These are phyloP conservation scores for Triplophysa tibetana DNA, from an alignment of 2,113 vertebrate genomes.

Conservation along the genomic window DNA sequence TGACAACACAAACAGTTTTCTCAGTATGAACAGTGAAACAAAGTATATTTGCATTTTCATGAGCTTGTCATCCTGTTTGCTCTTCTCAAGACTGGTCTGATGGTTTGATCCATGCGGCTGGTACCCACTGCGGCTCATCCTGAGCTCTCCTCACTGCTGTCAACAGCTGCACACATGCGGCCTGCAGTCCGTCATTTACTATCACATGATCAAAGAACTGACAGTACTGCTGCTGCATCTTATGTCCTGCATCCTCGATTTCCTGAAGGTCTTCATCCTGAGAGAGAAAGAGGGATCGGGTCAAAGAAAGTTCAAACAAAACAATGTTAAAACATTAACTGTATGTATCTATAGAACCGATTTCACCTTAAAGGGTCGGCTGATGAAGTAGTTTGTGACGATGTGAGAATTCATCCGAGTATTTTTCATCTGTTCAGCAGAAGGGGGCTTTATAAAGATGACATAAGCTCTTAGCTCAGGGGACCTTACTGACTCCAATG, in stretches of 20 bases:
- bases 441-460: constrained; percentile 91
- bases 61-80: background rate
- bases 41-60: background rate
- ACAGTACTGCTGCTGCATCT: constrained; percentile 85
- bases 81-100: constrained; percentile 65
- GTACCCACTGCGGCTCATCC: constrained; percentile 92
- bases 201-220: constrained; percentile 92
- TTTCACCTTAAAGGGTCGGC: constrained; percentile 85
- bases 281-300: background rate
- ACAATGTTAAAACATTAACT: background rate
- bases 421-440: constrained; percentile 76
- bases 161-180: constrained; percentile 80
- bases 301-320: background rate
- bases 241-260: constrained; percentile 84
- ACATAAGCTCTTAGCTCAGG: constrained; percentile 87
- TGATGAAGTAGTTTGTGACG: constrained; percentile 87
- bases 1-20: background rate
- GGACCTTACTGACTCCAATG: constrained; percentile 82
- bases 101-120: constrained; percentile 85
- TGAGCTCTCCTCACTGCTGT: constrained; percentile 79
- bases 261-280: constrained; percentile 94
- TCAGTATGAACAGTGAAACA: background rate
- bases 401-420: constrained; percentile 84
- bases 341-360: background rate
- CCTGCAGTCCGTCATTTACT: constrained; percentile 85